Percentiles rank a stretch among this genome's conserved stretches.
Evolutionary conservation across 2,797 vertebrate species (phyloP).

Genomic region (Tinamus major): DNA sequence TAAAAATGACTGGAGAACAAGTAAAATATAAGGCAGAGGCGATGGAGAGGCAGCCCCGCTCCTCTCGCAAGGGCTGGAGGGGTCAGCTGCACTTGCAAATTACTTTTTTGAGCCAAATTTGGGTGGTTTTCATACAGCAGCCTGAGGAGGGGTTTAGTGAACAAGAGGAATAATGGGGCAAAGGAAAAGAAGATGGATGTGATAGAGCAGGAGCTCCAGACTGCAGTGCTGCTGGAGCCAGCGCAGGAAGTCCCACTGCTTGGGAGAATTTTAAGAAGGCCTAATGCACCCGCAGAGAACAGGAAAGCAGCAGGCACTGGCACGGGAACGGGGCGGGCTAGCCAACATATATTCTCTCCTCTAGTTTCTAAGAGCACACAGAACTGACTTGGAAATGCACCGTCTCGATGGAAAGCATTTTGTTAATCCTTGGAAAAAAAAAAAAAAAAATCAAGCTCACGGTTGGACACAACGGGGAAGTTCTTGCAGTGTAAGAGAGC

Average conservation of each 20-base stretch:
- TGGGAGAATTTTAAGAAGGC: background rate
- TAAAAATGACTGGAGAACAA: background rate
- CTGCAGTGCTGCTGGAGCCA: background rate
- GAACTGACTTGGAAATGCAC: accelerated
- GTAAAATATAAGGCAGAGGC: background rate
- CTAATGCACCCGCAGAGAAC: background rate
- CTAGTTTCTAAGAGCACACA: accelerated
- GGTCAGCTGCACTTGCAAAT: accelerated
- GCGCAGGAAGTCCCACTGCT: background rate
- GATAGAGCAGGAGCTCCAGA: accelerated
- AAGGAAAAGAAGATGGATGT: background rate
- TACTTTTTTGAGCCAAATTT: accelerated
- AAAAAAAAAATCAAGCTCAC: background rate
- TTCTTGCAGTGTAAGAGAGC: background rate
- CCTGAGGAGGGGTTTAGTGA: accelerated
- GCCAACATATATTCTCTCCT: background rate
- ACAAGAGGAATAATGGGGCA: background rate
- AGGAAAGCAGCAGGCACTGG: background rate
- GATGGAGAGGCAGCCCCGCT: background rate
- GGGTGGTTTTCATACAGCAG: background rate
- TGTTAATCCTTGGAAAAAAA: background rate
- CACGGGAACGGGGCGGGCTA: background rate
- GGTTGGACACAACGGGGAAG: background rate
- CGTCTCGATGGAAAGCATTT: background rate
- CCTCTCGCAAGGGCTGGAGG: background rate